These are phyloP conservation scores for Oreotrochilus melanogaster DNA, from an alignment of 2,113 vertebrate species.

Conservation along the genomic window DNA sequence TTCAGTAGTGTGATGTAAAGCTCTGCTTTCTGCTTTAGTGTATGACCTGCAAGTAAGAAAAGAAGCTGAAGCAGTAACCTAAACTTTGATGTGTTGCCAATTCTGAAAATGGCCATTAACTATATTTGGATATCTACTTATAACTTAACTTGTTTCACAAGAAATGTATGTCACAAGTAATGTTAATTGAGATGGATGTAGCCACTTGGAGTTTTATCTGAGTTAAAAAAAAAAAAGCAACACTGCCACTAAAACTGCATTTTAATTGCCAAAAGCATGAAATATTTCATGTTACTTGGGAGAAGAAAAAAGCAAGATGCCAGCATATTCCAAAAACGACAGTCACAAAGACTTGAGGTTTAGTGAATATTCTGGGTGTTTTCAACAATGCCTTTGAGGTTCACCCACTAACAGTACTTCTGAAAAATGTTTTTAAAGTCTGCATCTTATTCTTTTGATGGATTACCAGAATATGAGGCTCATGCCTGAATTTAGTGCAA, in stretches of 20 bases:
- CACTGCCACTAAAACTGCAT: not conserved
- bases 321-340: slow-evolving; percentile 6
- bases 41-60: not conserved
- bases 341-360: slow-evolving; percentile 48
- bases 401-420: slow-evolving; percentile 8
- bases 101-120: not conserved
- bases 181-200: not conserved
- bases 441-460: slow-evolving; percentile 39
- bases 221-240: not conserved
- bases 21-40: not conserved
- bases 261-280: not conserved
- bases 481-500: slow-evolving; percentile 8
- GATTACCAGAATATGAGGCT: slow-evolving; percentile 10
- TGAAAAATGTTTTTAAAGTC: slow-evolving; percentile 45
- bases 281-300: not conserved
- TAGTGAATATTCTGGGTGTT: not conserved
- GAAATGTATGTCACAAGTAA: not conserved
- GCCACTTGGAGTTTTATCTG: not conserved
- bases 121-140: not conserved
- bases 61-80: not conserved
- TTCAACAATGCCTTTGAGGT: slow-evolving; percentile 50
- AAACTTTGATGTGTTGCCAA: not conserved
- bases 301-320: not conserved
- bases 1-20: not conserved
- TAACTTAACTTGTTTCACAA: not conserved